phyloP scores from a whole-genome alignment of 2,888 invertebrate genomes.

The Parnassius apollo region DNA sequence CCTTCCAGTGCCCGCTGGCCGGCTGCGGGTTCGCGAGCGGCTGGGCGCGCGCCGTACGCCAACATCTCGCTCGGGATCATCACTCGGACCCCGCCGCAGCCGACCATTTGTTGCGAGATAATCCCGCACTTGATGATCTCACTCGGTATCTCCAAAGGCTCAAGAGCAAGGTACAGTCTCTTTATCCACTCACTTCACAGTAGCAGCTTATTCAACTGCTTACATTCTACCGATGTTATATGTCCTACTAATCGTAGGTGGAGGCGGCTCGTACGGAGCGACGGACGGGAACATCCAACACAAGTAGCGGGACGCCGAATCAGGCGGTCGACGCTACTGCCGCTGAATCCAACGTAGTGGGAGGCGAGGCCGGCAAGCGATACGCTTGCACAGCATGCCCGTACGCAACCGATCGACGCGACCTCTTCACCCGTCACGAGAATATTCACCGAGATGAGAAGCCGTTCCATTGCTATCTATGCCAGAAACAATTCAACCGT shows the following conservation, averaged over 20 bases:
- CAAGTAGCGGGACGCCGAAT: conserved; percentile 30
- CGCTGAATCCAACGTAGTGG: conserved; percentile 36
- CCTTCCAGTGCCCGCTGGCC: conserved; percentile 85
- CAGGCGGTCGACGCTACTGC: conserved; percentile 25
- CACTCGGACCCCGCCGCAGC: conserved; percentile 84
- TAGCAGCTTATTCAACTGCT: not conserved
- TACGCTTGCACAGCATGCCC: conserved; percentile 94
- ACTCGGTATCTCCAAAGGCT: conserved; percentile 86
- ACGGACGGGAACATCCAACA: conserved; percentile 36
- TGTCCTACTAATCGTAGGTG: conserved; percentile 53
- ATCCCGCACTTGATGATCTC: conserved; percentile 87
- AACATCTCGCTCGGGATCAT: conserved; percentile 87
- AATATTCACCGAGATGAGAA: conserved; percentile 96
- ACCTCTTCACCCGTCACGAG: conserved; percentile 94
- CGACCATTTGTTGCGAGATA: conserved; percentile 84
- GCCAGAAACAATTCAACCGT: conserved; percentile 95
- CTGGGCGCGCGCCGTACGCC: conserved; percentile 87
- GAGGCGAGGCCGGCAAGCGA: conserved; percentile 78
- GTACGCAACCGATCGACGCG: conserved; percentile 94
- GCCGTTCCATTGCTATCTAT: conserved; percentile 96
- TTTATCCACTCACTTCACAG: not conserved
- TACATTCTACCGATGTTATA: not conserved
- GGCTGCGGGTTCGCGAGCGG: conserved; percentile 88
- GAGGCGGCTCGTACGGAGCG: conserved; percentile 57
- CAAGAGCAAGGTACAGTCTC: conserved; percentile 79